Evolutionary conservation across 2,888 invertebrate genomes (phyloP), one percentile per base, ranked within the genome.

Genomic region (Caenorhabditis sulstoni): DNA sequence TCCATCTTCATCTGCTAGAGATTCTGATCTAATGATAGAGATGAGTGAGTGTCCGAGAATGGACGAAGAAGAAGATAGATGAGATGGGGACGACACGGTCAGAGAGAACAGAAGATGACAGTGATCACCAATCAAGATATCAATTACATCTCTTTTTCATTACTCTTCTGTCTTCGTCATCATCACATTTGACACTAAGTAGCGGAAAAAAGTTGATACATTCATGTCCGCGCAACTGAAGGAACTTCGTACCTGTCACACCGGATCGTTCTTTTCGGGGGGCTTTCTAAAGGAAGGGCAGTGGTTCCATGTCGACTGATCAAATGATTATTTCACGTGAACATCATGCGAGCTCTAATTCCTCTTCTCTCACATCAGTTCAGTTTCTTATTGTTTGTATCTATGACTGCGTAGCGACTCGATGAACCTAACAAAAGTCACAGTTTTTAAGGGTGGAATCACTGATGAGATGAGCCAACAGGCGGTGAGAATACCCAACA

Each of bases 241-340:
- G 18, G 47, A 47, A 47, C 16, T 47, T 47, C 16, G 47, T 47
- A 16, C 47, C 47, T 18, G 14, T 47, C 16, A n/a, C 18, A 47
- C 16, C 16, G 4, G 16, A 18, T 47, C 16, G 7, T 16, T 7
- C 7, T 18, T 16, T 18, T 47, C 16, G 7, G 47, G 16, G 9
- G 2, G 5, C 45, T 29, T 29, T 29, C 29, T 29, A 29, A 7
- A 3, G 29, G 29, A 3, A 29, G 7, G 4, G 29, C 29, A 29
- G 7, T 3, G 29, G 29, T 29, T 29, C 29, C 29, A 29, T 8
- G 41, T 41, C 41, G 3, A 41, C 11, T 41, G 41, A 41, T 49
- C 49, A 49, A 49, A 11, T 22, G 49, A 49, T 49, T 11, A 49
- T 18, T 49, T 22, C 49, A 49, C 49, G 22, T 49, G 49, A 49